phyloP scores from a whole-genome alignment of 2,113 vertebrate species.

The Pteropus alecto region DNA sequence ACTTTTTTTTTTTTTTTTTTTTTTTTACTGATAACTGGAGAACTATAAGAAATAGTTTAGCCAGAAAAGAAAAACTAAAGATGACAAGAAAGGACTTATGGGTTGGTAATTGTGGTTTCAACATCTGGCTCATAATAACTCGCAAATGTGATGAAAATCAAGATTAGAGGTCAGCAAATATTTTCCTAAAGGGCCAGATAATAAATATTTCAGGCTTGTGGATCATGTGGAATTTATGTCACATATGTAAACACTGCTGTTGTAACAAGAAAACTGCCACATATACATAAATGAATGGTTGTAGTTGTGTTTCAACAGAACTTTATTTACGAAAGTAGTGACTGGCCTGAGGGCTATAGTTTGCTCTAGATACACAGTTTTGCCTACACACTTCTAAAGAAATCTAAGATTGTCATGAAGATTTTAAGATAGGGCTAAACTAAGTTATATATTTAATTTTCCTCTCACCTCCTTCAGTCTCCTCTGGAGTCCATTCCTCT shows the following conservation, averaged over 20 bases:
- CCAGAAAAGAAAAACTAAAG: background rate
- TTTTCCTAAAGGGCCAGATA: background rate
- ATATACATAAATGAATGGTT: background rate
- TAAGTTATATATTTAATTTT: background rate
- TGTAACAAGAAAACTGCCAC: background rate
- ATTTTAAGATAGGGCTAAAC: background rate
- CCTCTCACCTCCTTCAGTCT: background rate
- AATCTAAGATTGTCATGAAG: background rate
- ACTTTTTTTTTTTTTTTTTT: background rate
- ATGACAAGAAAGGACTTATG: background rate
- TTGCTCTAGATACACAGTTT: background rate
- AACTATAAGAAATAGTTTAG: background rate
- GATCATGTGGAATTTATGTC: background rate
- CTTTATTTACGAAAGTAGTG: background rate
- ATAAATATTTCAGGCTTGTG: background rate
- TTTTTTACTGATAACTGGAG: background rate
- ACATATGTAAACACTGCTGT: background rate
- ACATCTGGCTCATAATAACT: background rate
- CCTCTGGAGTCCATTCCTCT: background rate
- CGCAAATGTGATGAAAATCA: background rate
- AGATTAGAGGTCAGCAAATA: background rate
- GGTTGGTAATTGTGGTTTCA: background rate
- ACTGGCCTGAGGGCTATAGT: background rate
- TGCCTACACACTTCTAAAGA: background rate
- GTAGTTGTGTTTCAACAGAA: background rate